Conservation (phyloP, 1,140 invertebrate genomes). For the Pygmarrhopalites habei region DNA sequence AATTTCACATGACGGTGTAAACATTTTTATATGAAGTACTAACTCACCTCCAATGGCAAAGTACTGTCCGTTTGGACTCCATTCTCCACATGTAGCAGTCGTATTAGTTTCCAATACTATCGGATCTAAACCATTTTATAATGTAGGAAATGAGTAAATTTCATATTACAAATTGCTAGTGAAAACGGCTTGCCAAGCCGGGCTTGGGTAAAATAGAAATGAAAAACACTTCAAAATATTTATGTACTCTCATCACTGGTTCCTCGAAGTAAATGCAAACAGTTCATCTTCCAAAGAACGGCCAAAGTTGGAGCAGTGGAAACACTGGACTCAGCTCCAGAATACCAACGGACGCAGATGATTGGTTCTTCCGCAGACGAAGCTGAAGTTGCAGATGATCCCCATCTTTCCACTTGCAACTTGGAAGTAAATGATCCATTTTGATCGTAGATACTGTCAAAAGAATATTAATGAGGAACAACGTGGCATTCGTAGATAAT, state of each 20-base stretch:
- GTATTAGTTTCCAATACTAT: conserved; percentile 24
- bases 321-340: conserved; percentile 9
- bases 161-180: neutral
- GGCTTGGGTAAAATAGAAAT: conserved; percentile 11
- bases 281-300: conserved; percentile 23
- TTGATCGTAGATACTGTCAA: conserved; percentile 92
- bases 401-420: neutral
- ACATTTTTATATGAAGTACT: no score
- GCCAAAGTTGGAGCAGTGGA: conserved; percentile 18
- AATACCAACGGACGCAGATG: conserved; percentile 24
- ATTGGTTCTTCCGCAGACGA: conserved; percentile 14
- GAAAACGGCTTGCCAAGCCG: conserved; percentile 19
- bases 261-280: conserved; percentile 13
- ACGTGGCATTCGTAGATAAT: no score
- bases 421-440: conserved; percentile 53
- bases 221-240: no score
- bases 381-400: neutral
- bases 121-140: conserved; percentile 27
- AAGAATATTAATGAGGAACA: no score
- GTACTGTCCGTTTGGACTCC: conserved; percentile 36
- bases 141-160: no score
- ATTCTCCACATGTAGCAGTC: conserved; percentile 33
- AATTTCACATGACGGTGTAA: no score
- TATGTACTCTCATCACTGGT: conserved; percentile 27
- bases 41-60: conserved; percentile 36